phyloP scores from a whole-genome alignment of 2,888 invertebrate species.

The Helleia helle region DNA sequence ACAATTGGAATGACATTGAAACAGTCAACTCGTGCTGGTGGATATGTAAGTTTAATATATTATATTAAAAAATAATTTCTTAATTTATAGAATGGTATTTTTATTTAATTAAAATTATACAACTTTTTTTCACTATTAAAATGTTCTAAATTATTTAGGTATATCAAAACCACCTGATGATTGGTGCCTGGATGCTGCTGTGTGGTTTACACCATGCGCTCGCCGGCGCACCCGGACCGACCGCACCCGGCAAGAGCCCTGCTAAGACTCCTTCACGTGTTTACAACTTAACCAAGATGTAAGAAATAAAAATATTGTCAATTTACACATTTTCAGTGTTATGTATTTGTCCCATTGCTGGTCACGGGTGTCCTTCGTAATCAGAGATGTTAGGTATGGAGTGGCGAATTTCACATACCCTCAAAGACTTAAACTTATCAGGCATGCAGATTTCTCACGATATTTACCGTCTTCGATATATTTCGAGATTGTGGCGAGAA shows the following conservation, averaged over 20 bases:
- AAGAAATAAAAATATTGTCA: too few species aligned
- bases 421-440: too few species aligned
- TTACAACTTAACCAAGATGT: constrained; percentile 65
- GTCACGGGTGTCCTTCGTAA: too few species aligned
- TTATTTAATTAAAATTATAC: constrained; percentile 2
- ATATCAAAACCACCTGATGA: constrained; percentile 90
- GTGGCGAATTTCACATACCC: too few species aligned
- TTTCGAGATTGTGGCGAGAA: too few species aligned
- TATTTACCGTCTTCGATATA: too few species aligned
- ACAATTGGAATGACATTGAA: constrained; percentile 86
- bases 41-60: constrained; percentile 86
- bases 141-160: constrained; percentile 64
- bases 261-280: constrained; percentile 54
- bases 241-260: constrained; percentile 53
- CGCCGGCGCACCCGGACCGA: constrained; percentile 75
- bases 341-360: too few species aligned
- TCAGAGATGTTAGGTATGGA: too few species aligned
- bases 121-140: neutral
- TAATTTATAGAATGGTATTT: constrained; percentile 3
- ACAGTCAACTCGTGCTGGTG: constrained; percentile 89
- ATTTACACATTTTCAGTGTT: too few species aligned
- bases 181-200: constrained; percentile 90
- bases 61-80: too few species aligned
- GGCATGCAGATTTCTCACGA: too few species aligned
- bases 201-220: constrained; percentile 90